These are phyloP conservation scores for Microcebus tavaratra DNA, from an alignment of 2,113 vertebrate genomes.

Conservation along the genomic window DNA sequence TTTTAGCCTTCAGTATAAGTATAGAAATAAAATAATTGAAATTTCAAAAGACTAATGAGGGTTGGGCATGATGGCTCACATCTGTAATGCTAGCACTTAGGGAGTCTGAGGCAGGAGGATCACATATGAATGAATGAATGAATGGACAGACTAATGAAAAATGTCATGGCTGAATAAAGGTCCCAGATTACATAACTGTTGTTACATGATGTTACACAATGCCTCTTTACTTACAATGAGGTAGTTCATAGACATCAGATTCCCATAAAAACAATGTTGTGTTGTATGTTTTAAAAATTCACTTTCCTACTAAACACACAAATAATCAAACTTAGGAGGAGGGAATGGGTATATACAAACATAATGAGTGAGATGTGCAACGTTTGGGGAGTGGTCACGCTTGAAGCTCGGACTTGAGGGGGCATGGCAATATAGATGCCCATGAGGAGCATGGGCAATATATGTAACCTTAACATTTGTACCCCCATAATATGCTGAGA, in stretches of 20 bases:
- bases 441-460: too few species aligned
- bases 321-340: neutral
- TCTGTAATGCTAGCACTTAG: too few species aligned
- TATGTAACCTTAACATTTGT: too few species aligned
- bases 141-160: neutral
- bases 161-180: neutral
- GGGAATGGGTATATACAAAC: too few species aligned
- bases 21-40: constrained; percentile 3
- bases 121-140: too few species aligned
- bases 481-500: too few species aligned
- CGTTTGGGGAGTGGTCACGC: too few species aligned
- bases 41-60: neutral
- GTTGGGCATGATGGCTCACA: too few species aligned
- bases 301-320: neutral
- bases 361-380: too few species aligned
- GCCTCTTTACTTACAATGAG: constrained; percentile 24
- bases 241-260: constrained; percentile 33
- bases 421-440: too few species aligned
- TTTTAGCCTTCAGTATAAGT: constrained; percentile 38
- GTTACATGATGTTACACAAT: neutral
- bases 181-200: constrained; percentile 29
- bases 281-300: constrained; percentile 41
- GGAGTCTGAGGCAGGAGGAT: too few species aligned
- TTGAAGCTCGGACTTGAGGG: too few species aligned
- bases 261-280: constrained; percentile 47